These are phyloP conservation scores for Urophycis tenuis DNA, from an alignment of 2,797 vertebrate genomes.

Conservation along the genomic window DNA sequence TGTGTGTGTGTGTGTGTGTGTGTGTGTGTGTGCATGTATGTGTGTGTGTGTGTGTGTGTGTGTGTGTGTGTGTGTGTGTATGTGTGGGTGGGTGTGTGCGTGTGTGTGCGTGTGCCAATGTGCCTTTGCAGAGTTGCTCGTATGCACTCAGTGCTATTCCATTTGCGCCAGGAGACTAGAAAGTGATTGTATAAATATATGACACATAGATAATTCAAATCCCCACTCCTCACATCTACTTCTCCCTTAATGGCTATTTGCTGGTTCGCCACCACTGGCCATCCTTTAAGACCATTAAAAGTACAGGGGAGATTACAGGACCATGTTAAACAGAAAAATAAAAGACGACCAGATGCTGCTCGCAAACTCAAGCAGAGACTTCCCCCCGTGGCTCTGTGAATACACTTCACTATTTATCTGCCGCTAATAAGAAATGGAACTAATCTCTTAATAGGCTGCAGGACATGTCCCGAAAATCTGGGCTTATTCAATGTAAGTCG, in stretches of 20 bases:
- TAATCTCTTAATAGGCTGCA: slow-evolving; percentile 23
- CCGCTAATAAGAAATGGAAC: slow-evolving; percentile 44
- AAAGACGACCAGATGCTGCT: slow-evolving; percentile 24
- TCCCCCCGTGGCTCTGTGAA: slow-evolving; percentile 35
- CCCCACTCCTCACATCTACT: neutral
- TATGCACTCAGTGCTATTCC: neutral
- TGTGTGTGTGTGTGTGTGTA: no score
- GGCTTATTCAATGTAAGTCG: slow-evolving; percentile 28
- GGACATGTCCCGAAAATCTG: slow-evolving; percentile 19
- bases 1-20: neutral
- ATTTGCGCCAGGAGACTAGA: neutral
- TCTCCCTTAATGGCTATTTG: slow-evolving; percentile 1
- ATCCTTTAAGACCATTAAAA: slow-evolving; percentile 21
- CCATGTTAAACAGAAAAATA: slow-evolving; percentile 42
- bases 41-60: no score
- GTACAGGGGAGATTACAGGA: slow-evolving; percentile 37
- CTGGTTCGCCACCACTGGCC: slow-evolving; percentile 6
- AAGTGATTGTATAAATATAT: slow-evolving; percentile 2
- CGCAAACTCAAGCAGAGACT: slow-evolving; percentile 52
- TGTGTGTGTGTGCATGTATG: neutral
- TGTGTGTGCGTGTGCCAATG: neutral
- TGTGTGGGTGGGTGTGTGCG: no score
- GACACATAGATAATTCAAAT: neutral
- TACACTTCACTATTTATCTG: slow-evolving; percentile 54
- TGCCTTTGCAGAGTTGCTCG: neutral